Conservation (phyloP, 37 sponge, comb jelly and placozoan species). For the Aphrocallistes beatrix region DNA sequence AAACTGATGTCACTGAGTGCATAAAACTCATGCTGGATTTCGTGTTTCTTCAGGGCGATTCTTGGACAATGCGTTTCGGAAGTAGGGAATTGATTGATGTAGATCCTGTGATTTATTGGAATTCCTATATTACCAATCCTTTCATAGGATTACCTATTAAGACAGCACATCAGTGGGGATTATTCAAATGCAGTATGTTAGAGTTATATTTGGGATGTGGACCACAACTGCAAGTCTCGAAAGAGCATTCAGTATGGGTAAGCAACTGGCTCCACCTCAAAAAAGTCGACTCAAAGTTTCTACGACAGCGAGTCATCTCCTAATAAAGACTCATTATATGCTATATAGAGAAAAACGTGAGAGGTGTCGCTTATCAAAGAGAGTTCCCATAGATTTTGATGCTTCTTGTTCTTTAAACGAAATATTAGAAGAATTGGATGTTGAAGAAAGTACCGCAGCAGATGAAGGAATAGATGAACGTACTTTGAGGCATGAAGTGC, state of each 20-base stretch:
- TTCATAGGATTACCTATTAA: constrained; percentile 8
- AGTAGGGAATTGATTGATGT: background rate
- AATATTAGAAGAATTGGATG: constrained; percentile 11
- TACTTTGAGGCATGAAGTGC: constrained; percentile 10
- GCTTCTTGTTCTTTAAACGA: background rate
- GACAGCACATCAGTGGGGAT: background rate
- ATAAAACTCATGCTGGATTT: background rate
- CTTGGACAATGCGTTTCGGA: background rate
- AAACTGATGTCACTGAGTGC: background rate
- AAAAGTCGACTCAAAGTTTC: background rate
- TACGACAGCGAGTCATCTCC: background rate
- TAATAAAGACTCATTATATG: background rate
- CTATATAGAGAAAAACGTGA: background rate
- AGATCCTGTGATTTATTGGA: background rate
- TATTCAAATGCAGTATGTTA: background rate
- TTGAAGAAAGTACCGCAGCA: background rate
- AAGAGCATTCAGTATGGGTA: background rate
- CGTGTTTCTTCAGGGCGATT: background rate
- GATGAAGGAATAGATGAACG: constrained; percentile 9
- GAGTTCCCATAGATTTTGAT: background rate
- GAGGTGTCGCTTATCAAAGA: background rate
- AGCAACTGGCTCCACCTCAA: background rate
- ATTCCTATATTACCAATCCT: constrained; percentile 3
- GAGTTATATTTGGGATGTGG: constrained; percentile 7
- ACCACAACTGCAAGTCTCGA: constrained; percentile 1